phyloP scores from a whole-genome alignment of 2,113 vertebrate species.

The Myiozetetes cayanensis region DNA sequence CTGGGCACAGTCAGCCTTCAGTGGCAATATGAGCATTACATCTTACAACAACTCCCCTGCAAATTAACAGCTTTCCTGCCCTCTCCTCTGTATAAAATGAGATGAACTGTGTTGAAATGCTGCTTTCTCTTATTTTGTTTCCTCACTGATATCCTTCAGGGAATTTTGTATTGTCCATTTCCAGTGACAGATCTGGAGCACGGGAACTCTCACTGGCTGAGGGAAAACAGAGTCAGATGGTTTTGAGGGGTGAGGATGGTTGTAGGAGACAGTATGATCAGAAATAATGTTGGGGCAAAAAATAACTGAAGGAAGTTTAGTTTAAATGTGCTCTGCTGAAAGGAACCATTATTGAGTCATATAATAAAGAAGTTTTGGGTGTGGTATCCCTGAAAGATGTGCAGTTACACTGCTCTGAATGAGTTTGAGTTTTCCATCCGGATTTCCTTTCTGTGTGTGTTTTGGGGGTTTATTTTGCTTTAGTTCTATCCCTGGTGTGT shows the following conservation, averaged over 20 bases:
- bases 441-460: neutral
- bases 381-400: neutral
- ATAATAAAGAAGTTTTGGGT: neutral
- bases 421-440: neutral
- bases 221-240: neutral
- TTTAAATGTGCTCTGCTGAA: neutral
- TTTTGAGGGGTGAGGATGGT: neutral
- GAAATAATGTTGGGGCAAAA: neutral
- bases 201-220: neutral
- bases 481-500: neutral
- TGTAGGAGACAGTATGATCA: neutral
- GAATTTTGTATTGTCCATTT: neutral
- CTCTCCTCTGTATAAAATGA: neutral
- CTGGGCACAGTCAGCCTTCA: neutral
- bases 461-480: neutral
- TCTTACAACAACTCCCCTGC: neutral
- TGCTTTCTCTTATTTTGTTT: neutral
- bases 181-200: neutral
- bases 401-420: neutral
- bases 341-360: neutral
- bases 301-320: neutral
- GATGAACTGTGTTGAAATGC: neutral
- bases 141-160: neutral
- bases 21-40: neutral
- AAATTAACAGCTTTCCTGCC: neutral